Percentiles rank a stretch among this genome's conserved stretches.
Conservation (phyloP, 2,888 invertebrate species). For the Drosophila robusta region DNA sequence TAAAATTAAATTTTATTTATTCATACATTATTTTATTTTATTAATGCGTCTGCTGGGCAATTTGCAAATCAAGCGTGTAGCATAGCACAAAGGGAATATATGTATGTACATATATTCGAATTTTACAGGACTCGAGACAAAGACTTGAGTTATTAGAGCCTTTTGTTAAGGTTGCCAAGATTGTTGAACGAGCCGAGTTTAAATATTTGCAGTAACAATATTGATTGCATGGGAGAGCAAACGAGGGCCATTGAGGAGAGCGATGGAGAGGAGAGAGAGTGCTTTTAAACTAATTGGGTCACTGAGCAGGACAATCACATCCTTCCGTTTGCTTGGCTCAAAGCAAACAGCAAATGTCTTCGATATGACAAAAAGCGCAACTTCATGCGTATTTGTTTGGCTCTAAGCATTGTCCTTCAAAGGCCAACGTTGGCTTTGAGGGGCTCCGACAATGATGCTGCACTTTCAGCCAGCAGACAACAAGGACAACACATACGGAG, state of each 20-base stretch:
- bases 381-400: slow-evolving; percentile 71
- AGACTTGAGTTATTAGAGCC: slow-evolving; percentile 13
- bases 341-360: slow-evolving; percentile 56
- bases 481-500: slow-evolving; percentile 22
- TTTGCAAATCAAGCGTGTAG: slow-evolving; percentile 47
- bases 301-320: slow-evolving; percentile 51
- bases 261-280: neutral
- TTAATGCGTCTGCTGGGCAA: slow-evolving; percentile 60
- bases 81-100: slow-evolving; percentile 19
- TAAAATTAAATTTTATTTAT: slow-evolving; percentile 77
- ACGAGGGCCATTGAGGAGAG: neutral
- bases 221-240: slow-evolving; percentile 36
- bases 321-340: slow-evolving; percentile 50
- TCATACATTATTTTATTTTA: slow-evolving; percentile 64
- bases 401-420: slow-evolving; percentile 27
- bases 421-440: slow-evolving; percentile 25
- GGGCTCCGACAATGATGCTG: slow-evolving; percentile 62
- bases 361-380: slow-evolving; percentile 63
- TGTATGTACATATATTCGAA: neutral
- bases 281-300: slow-evolving; percentile 67
- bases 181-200: slow-evolving; percentile 12
- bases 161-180: neutral
- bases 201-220: slow-evolving; percentile 39
- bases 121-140: neutral
- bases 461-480: slow-evolving; percentile 47